Percentiles rank a stretch among this genome's conserved stretches.
Evolutionary conservation across 1,140 invertebrate species (phyloP).

Genomic region (Anastatus disparis): DNA sequence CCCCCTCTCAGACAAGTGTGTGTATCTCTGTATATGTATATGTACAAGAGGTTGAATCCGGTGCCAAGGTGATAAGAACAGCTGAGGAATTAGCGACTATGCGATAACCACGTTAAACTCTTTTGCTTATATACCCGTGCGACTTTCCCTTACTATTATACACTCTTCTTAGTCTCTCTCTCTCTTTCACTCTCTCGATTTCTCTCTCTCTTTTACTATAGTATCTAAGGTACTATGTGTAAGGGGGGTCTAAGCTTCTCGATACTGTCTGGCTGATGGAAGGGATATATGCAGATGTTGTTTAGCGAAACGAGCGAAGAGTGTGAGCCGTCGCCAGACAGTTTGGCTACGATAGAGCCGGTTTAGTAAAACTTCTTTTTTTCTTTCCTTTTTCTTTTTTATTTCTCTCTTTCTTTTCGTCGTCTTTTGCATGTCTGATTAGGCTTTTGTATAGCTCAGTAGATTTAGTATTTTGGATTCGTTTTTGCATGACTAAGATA

Average conservation of each 20-base stretch:
- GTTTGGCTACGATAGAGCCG: neutral
- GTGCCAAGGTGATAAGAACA: constrained; percentile 49
- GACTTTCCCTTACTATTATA: neutral
- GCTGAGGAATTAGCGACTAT: constrained; percentile 51
- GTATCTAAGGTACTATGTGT: too few relatives aligned
- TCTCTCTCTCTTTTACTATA: neutral
- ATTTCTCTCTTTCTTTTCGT: too few relatives aligned
- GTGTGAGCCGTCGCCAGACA: too few relatives aligned
- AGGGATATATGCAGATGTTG: too few relatives aligned
- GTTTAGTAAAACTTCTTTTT: constrained; percentile 19
- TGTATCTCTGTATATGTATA: neutral
- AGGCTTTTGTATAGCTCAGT: too few relatives aligned
- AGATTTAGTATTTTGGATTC: too few relatives aligned
- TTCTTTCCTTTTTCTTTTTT: too few relatives aligned
- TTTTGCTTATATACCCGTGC: constrained; percentile 41
- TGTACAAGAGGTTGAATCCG: constrained; percentile 11
- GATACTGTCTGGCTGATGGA: neutral
- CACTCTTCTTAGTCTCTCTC: too few relatives aligned
- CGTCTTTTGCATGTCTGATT: too few relatives aligned
- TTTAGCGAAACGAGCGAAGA: too few relatives aligned
- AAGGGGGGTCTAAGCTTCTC: neutral
- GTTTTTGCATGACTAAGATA: too few relatives aligned
- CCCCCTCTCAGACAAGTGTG: neutral
- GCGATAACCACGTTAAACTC: constrained; percentile 50
- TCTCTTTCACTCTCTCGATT: too few relatives aligned